phyloP scores from a whole-genome alignment of 2,888 invertebrate species.

The Harpalus rufipes region DNA sequence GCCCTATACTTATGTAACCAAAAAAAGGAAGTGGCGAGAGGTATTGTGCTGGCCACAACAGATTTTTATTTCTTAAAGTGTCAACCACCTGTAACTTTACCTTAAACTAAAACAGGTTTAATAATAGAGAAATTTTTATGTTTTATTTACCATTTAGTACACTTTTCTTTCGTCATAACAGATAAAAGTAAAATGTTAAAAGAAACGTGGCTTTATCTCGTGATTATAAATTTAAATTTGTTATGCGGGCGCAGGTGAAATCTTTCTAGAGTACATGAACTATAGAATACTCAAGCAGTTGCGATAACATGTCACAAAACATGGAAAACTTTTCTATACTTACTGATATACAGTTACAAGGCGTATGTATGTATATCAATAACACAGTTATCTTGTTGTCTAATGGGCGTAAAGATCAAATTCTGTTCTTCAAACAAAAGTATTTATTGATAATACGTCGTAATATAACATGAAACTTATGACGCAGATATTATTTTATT shows the following conservation, averaged over 20 bases:
- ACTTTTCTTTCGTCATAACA: neutral
- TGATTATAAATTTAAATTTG: slow-evolving; percentile 65
- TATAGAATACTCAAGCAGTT: slow-evolving; percentile 64
- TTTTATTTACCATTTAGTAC: neutral
- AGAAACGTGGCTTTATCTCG: slow-evolving; percentile 1
- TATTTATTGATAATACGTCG: neutral
- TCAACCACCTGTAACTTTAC: no score
- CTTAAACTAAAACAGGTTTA: no score
- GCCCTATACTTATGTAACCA: no score
- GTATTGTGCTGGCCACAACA: no score
- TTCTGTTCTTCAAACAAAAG: slow-evolving; percentile 20
- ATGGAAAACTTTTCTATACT: neutral
- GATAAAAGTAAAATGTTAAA: slow-evolving; percentile 5
- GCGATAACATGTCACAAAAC: slow-evolving; percentile 39
- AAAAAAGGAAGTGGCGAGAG: no score
- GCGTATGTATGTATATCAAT: slow-evolving; percentile 35
- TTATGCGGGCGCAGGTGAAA: slow-evolving; percentile 64
- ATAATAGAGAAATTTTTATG: neutral
- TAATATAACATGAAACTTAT: neutral
- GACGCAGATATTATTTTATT: no score
- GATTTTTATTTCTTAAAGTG: no score
- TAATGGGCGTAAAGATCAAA: slow-evolving; percentile 32
- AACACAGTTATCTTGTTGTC: slow-evolving; percentile 6
- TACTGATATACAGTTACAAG: slow-evolving; percentile 15
- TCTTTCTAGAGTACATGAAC: slow-evolving; percentile 62